Evolutionary conservation across 92 coral and sea anemone species (phyloP).

Genomic region (Blastomussa wellsi): DNA sequence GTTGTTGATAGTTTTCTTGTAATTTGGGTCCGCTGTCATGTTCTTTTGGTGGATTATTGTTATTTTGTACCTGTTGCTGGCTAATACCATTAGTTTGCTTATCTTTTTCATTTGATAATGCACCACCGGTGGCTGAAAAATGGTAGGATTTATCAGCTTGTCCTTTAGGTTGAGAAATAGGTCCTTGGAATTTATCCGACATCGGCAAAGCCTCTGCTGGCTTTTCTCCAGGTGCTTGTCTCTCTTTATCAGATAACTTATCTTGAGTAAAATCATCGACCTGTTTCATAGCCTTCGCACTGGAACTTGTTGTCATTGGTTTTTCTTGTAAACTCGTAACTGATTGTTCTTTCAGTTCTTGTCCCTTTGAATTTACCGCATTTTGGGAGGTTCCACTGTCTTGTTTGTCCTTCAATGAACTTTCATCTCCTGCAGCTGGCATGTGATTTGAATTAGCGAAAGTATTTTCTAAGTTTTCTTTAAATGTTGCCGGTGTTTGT

Average conservation of each 20-base stretch:
- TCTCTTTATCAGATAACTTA: constrained; percentile 16
- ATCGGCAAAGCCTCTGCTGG: neutral
- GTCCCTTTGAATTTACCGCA: neutral
- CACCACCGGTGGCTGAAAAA: neutral
- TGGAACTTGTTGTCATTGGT: neutral
- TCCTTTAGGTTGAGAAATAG: neutral
- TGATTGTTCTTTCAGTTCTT: neutral
- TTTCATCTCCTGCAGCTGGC: neutral
- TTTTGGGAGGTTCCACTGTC: neutral
- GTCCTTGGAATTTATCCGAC: neutral
- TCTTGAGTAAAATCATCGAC: neutral
- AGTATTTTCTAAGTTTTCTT: neutral
- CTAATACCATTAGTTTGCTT: neutral
- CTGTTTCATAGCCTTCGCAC: neutral
- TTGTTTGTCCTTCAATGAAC: neutral
- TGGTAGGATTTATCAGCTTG: constrained; percentile 5
- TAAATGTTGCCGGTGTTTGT: neutral
- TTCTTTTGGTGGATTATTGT: neutral
- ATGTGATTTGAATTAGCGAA: neutral
- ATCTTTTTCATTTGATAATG: neutral
- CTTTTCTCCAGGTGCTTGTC: neutral
- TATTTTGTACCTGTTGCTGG: neutral
- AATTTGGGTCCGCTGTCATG: neutral
- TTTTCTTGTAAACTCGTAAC: neutral
- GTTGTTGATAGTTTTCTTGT: neutral